A percentile compares a stretch with the other conserved stretches of the same genome.
phyloP scores from a whole-genome alignment of 2,888 invertebrate genomes.

The Alsophila aescularia region DNA sequence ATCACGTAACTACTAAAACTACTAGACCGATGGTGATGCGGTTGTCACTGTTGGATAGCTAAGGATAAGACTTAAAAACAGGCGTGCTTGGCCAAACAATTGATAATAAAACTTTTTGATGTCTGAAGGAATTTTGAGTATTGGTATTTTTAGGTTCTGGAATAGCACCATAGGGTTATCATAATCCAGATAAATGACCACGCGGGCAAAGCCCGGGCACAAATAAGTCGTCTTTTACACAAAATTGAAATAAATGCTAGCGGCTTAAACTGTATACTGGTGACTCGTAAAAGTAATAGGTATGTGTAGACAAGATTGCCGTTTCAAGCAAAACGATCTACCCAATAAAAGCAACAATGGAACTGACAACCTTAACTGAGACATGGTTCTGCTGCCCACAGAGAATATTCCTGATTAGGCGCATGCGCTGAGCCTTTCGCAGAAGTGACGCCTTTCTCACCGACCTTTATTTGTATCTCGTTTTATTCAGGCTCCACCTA shows the following conservation, averaged over 20 bases:
- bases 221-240: no score
- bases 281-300: slow-evolving; percentile 1
- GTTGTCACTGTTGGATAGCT: no score
- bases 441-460: slow-evolving; percentile 26
- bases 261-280: neutral
- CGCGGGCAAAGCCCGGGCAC: no score
- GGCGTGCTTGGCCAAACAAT: no score
- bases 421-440: slow-evolving; percentile 15
- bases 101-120: no score
- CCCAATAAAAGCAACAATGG: slow-evolving; percentile 19
- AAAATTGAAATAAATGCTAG: slow-evolving; percentile 1
- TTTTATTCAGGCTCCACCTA: slow-evolving; percentile 17
- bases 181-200: no score
- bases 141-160: no score
- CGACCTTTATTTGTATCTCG: slow-evolving; percentile 18
- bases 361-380: slow-evolving; percentile 11
- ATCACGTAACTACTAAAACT: no score
- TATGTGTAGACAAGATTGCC: slow-evolving; percentile 22
- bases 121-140: no score
- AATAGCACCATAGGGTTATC: no score
- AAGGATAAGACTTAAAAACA: no score
- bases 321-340: slow-evolving; percentile 34
- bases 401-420: slow-evolving; percentile 14
- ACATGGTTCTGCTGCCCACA: slow-evolving; percentile 19
- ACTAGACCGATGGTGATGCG: no score